A percentile compares a stretch with the other conserved stretches of the same genome.
Conservation (phyloP, 2,888 invertebrate genomes). For the Hyppa rectilinea region DNA sequence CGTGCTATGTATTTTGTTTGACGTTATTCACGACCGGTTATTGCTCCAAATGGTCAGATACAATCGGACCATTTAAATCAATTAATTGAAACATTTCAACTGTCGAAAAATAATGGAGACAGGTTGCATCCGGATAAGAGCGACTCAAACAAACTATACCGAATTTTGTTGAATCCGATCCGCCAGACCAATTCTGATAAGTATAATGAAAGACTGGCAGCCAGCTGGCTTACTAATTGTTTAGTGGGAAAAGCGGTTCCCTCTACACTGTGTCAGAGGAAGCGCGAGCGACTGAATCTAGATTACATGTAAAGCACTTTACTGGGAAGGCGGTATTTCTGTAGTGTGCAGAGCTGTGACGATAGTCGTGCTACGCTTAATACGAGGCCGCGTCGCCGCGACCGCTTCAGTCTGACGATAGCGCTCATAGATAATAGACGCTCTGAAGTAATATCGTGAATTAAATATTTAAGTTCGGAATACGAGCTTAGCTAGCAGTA, state of each 20-base stretch:
- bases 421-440: conserved; percentile 82
- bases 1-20: conserved; percentile 27
- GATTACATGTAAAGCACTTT: conserved; percentile 74
- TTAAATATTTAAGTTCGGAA: conserved; percentile 56
- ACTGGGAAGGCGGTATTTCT: conserved; percentile 81
- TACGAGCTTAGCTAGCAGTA: conserved; percentile 56
- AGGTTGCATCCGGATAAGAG: conserved; percentile 45
- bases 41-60: conserved; percentile 21
- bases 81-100: conserved; percentile 30
- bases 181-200: conserved; percentile 26
- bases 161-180: conserved; percentile 32
- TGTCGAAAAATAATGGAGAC: conserved; percentile 26
- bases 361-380: conserved; percentile 69
- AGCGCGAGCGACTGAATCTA: conserved; percentile 69
- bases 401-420: conserved; percentile 83
- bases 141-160: conserved; percentile 23
- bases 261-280: conserved; percentile 63
- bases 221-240: conserved; percentile 41
- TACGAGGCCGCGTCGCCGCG: conserved; percentile 67
- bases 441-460: conserved; percentile 64
- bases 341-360: conserved; percentile 71
- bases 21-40: conserved; percentile 29
- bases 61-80: conserved; percentile 30
- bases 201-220: conserved; percentile 13
- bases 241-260: conserved; percentile 61